These are phyloP conservation scores for Panthera leo DNA, from an alignment of 2,113 vertebrate species.

Conservation along the genomic window DNA sequence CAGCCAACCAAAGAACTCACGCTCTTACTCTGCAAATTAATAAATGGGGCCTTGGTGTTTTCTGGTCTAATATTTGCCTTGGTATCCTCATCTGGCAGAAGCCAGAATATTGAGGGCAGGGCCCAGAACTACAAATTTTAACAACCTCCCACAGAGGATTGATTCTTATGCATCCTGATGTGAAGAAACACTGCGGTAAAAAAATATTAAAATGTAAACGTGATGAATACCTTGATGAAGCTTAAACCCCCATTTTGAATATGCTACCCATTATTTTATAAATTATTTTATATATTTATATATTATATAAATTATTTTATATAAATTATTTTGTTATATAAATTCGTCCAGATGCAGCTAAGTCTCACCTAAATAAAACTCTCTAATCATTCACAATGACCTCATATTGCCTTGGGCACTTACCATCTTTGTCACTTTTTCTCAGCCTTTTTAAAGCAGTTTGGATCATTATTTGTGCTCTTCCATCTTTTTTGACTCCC, in stretches of 20 bases:
- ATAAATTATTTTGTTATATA: background rate
- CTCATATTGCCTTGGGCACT: background rate
- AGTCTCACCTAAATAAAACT: background rate
- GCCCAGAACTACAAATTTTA: background rate
- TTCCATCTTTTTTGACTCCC: background rate
- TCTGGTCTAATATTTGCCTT: background rate
- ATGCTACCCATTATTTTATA: background rate
- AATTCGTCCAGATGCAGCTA: background rate
- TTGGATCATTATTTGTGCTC: background rate
- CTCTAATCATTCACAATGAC: background rate
- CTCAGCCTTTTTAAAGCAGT: background rate
- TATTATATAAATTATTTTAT: background rate
- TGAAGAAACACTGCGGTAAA: background rate
- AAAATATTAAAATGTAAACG: background rate
- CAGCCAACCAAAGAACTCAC: background rate
- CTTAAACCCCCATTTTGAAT: background rate
- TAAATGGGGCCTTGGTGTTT: background rate
- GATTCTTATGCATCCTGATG: background rate
- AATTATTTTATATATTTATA: background rate
- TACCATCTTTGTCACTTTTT: background rate
- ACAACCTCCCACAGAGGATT: background rate
- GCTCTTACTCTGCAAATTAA: background rate
- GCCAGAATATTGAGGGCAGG: background rate
- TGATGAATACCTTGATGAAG: background rate
- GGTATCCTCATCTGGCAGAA: background rate